These are phyloP conservation scores for Poecilia latipinna DNA, from an alignment of 2,113 vertebrate species.

Conservation along the genomic window DNA sequence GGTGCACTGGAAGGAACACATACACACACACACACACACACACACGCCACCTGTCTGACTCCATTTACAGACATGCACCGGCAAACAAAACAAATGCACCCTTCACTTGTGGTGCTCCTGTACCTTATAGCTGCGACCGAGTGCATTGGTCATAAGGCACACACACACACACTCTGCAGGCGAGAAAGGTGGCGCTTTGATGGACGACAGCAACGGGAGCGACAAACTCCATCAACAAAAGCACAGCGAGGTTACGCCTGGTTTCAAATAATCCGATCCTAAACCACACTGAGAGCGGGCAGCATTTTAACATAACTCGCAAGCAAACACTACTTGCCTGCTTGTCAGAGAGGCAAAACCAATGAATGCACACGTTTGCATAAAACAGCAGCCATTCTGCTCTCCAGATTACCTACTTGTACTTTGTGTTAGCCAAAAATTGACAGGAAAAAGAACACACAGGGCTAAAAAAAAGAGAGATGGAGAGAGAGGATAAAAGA, in stretches of 20 bases:
- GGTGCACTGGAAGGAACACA: slow-evolving; percentile 26
- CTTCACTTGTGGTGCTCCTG: slow-evolving; percentile 31
- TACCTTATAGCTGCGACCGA: slow-evolving; percentile 22
- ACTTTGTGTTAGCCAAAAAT: background rate
- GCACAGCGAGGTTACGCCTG: no score
- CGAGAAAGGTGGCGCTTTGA: slow-evolving; percentile 21
- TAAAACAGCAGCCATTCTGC: background rate
- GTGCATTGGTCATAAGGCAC: slow-evolving; percentile 42
- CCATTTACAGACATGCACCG: slow-evolving; percentile 21
- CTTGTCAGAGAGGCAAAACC: no score
- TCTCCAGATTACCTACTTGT: background rate
- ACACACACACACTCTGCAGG: slow-evolving; percentile 10
- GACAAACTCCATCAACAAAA: background rate
- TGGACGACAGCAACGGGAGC: slow-evolving; percentile 32
- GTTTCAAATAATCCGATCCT: no score
- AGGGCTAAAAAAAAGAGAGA: background rate
- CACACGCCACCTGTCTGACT: slow-evolving; percentile 21
- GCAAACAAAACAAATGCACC: slow-evolving; percentile 39
- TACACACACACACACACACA: background rate
- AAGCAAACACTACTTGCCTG: background rate
- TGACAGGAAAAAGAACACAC: background rate
- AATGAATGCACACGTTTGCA: background rate
- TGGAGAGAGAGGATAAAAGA: no score
- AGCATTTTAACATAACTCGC: background rate
- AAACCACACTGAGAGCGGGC: no score